These are phyloP conservation scores for Drosophila nr. fundita DNA, from an alignment of 2,888 invertebrate genomes.

Conservation along the genomic window DNA sequence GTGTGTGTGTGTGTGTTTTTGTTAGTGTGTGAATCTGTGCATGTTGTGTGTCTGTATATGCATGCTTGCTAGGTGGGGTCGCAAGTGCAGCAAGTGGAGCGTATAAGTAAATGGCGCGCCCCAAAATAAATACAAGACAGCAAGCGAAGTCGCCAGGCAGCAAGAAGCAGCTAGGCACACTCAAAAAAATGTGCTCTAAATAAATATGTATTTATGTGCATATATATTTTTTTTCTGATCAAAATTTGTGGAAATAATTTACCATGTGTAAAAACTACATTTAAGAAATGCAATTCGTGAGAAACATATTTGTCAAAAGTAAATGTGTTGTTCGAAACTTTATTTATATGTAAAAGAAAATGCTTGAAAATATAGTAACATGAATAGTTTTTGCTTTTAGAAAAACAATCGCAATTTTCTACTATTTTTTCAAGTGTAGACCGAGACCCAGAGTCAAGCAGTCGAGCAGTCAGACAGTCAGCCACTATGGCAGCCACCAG, in stretches of 20 bases:
- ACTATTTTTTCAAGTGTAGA: background rate
- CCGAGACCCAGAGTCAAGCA: slow-evolving; percentile 25
- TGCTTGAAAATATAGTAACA: background rate
- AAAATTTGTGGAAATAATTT: background rate
- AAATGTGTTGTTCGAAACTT: background rate
- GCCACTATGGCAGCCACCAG: slow-evolving; percentile 50
- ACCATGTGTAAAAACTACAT: too few relatives aligned
- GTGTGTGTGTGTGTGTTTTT: background rate
- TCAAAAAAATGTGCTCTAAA: background rate
- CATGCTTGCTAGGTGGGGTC: slow-evolving; percentile 14
- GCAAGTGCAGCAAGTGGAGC: slow-evolving; percentile 67
- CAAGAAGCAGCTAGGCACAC: slow-evolving; percentile 6
- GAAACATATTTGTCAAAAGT: background rate
- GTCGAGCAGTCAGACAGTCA: slow-evolving; percentile 38
- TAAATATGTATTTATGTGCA: background rate
- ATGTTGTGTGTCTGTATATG: background rate
- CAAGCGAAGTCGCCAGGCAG: slow-evolving; percentile 32
- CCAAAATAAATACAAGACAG: slow-evolving; percentile 64
- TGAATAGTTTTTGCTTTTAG: background rate
- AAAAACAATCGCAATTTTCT: background rate
- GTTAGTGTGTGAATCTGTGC: background rate
- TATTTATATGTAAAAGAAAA: background rate
- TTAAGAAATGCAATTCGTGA: background rate
- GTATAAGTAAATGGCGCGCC: slow-evolving; percentile 70
- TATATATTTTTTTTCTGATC: rapidly evolving